Evolutionary conservation across 2,797 vertebrate species (phyloP).

Genomic region (Pogoniulus pusillus): DNA sequence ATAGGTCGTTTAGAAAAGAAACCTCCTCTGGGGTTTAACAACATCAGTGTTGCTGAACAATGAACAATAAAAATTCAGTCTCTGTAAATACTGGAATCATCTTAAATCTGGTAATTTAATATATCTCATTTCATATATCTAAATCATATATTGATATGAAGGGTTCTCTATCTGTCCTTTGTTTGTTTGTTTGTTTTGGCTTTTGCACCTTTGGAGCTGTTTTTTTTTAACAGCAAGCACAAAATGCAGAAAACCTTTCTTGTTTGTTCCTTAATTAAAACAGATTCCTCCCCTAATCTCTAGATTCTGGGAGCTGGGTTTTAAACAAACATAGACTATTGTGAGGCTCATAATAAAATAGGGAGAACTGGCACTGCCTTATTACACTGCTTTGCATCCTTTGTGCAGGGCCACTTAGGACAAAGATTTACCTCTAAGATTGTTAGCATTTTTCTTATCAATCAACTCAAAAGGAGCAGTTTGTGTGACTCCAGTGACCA

Average conservation of each 20-base stretch:
- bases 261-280: constrained; percentile 44
- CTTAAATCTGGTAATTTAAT: background rate
- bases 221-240: background rate
- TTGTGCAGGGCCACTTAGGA: constrained; percentile 13
- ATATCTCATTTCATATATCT: background rate
- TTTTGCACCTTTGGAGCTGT: background rate
- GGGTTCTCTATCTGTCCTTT: background rate
- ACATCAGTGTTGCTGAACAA: background rate
- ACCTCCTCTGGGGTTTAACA: background rate
- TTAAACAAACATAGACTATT: constrained; percentile 14
- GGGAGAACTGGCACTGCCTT: background rate
- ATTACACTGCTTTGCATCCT: background rate
- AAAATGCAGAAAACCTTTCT: background rate
- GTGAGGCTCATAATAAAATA: background rate
- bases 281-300: background rate
- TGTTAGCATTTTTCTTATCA: constrained; percentile 42
- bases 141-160: background rate
- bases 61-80: background rate
- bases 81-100: background rate
- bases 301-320: background rate
- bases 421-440: background rate
- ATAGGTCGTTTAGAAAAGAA: background rate
- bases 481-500: constrained; percentile 1
- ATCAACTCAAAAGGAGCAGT: constrained; percentile 21
- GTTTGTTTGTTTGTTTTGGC: background rate